These are phyloP conservation scores for Darevskia mixta DNA, from an alignment of 2,797 vertebrate species.

Conservation along the genomic window DNA sequence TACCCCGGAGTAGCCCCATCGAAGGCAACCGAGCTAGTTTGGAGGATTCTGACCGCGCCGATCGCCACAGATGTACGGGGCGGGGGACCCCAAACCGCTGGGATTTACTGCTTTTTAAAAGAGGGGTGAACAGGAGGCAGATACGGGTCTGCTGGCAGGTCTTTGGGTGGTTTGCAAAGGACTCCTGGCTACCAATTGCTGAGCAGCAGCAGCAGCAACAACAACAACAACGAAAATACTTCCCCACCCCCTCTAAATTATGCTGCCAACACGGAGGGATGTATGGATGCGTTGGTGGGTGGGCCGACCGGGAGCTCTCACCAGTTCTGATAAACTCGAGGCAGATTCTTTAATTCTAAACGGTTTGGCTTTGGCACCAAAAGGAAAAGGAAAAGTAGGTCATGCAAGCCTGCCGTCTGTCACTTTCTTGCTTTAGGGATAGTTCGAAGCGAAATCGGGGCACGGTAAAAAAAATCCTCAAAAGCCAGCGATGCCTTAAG, in stretches of 20 bases:
- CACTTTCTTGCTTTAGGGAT: not conserved
- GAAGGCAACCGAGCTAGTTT: not conserved
- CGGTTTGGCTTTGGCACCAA: not conserved
- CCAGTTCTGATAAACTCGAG: not conserved
- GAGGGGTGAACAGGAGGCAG: not conserved
- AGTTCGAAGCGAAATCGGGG: slow-evolving; percentile 1
- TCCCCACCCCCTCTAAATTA: not conserved
- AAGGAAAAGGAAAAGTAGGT: not conserved
- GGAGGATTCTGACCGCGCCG: not conserved
- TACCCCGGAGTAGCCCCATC: slow-evolving; percentile 24
- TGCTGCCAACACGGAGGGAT: not conserved
- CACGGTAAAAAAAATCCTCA: not conserved
- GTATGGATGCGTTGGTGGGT: not conserved
- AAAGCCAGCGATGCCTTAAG: not conserved
- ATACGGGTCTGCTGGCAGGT: not conserved
- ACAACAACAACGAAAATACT: not conserved
- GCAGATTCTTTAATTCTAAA: not conserved
- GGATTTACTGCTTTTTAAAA: not conserved
- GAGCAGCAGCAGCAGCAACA: too few relatives aligned
- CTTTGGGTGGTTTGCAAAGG: not conserved
- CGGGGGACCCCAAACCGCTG: too few relatives aligned
- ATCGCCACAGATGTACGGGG: too few relatives aligned
- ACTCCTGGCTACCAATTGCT: not conserved
- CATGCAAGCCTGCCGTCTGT: not conserved
- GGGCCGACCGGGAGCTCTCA: not conserved